phyloP scores from a whole-genome alignment of 2,797 vertebrate genomes.

The Trachops cirrhosus region DNA sequence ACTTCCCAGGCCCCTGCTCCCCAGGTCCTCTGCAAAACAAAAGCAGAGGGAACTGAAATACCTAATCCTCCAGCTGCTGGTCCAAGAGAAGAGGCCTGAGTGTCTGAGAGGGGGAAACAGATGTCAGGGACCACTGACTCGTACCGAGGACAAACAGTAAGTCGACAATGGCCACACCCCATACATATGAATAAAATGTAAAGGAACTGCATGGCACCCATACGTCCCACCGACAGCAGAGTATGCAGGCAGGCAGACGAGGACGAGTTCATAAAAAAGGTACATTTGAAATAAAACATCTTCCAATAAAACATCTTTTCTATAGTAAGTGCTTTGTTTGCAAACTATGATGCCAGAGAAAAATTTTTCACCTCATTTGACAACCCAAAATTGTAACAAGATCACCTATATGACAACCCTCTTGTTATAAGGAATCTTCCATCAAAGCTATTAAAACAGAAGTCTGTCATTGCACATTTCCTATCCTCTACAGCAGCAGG shows the following conservation, averaged over 20 bases:
- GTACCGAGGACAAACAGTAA: not conserved
- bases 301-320: not conserved
- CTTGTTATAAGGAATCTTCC: not conserved
- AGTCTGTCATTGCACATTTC: not conserved
- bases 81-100: not conserved
- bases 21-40: not conserved
- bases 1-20: not conserved
- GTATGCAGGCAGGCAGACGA: not conserved
- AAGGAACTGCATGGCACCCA: not conserved
- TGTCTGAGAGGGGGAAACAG: not conserved
- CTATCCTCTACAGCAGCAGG: not conserved
- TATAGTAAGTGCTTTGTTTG: not conserved
- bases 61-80: not conserved
- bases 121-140: not conserved
- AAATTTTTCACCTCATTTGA: not conserved
- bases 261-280: not conserved
- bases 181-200: not conserved
- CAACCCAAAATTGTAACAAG: not conserved
- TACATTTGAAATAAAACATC: slow-evolving; percentile 8
- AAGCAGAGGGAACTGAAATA: not conserved
- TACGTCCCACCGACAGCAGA: not conserved
- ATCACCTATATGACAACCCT: not conserved
- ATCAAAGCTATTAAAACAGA: not conserved
- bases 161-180: not conserved
- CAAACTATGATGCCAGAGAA: not conserved